Evolutionary conservation across 2,113 vertebrate species (phyloP).

Genomic region (Eretmochelys imbricata): DNA sequence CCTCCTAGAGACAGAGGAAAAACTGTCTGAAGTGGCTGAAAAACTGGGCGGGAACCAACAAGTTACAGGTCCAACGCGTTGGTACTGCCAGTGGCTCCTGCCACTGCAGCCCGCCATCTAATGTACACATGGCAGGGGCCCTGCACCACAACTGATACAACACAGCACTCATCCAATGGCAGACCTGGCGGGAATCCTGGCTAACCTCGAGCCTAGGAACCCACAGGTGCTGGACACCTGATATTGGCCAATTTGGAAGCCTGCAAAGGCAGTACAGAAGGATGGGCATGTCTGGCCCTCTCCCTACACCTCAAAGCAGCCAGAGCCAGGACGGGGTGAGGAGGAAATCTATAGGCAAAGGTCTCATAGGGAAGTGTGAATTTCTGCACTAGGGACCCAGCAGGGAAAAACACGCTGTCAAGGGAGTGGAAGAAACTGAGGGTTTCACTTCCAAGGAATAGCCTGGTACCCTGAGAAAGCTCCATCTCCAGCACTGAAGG

Average conservation of each 20-base stretch:
- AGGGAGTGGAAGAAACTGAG: neutral
- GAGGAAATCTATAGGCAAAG: neutral
- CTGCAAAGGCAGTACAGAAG: neutral
- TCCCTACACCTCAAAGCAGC: neutral
- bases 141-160: neutral
- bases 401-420: neutral
- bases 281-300: neutral
- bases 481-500: neutral
- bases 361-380: neutral
- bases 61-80: neutral
- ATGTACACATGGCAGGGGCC: neutral
- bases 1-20: neutral
- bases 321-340: neutral
- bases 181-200: neutral
- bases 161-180: neutral
- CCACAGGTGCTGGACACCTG: neutral
- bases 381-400: neutral
- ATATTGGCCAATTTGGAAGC: neutral
- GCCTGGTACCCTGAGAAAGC: neutral
- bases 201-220: neutral
- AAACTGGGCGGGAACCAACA: neutral
- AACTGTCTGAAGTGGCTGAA: neutral
- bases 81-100: neutral
- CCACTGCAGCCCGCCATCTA: neutral
- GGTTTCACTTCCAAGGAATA: neutral